Base-by-base conservation (phyloP, 2,797 vertebrate species). In the Scarus forsteni region DNA sequence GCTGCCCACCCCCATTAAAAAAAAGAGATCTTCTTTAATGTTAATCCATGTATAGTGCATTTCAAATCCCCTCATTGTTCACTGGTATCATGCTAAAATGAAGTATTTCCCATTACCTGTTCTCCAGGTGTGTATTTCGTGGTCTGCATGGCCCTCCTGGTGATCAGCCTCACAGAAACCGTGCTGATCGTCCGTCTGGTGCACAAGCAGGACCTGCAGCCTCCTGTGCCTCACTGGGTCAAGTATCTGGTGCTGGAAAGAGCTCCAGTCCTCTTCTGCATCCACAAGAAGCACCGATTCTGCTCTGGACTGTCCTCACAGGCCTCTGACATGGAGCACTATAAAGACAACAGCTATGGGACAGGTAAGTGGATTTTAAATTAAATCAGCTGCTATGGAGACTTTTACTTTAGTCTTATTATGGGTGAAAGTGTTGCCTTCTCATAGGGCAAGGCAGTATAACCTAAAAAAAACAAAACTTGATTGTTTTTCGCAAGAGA, bases 101-200 rank as follows among this genome's bases (percentile, higher is more conserved):
- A 0, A 3, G 15, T 14, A 3, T 36, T 8, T 38, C 51, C 8
- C 15, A 8, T 15, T 38, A n/a, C 34, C 35, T 38, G 34, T 15
- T n/a, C 52, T 6, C 5, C 38, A 54, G 98, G 97, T 10, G 93
- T 97, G 77, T 99, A 99, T 87, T 99, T 99, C 0, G 95, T 99
- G 69, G 98, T 99, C n/a, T 99, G 98, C 91, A 99, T 99, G 97
- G 98, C 97, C 0, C 92, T 99, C 62, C 92, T 99, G 36, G 98
- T 99, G 69, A 95, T 99, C 91, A 99, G 98, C 88, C 91, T 99
- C 76, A 96, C 94, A 0, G 98, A 99, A 85, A 99, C 97, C 0
- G 97, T 98, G 83, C 78, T 99, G 85, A 98, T 99, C 0, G 97
- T 99, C 61, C 89, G 96, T 36, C 85, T 99, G 89, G 97, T 99